Conservation (phyloP, 1,140 invertebrate species). For the Trinorchestia longiramus region DNA sequence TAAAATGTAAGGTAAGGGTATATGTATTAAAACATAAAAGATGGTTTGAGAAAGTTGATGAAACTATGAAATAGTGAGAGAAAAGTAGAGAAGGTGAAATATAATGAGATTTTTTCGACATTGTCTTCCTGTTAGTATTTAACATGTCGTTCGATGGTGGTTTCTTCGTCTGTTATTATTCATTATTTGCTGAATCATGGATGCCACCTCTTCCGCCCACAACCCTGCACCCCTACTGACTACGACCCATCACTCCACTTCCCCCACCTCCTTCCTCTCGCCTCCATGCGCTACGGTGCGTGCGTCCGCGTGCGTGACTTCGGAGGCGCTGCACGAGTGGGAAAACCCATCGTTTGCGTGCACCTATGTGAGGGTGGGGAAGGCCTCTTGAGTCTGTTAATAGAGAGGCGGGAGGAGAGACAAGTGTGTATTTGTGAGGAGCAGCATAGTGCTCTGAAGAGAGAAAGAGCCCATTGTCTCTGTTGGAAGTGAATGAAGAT, state of each 20-base stretch:
- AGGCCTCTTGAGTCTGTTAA: neutral
- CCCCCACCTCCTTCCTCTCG: neutral
- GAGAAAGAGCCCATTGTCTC: neutral
- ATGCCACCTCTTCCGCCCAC: neutral
- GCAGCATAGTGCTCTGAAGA: neutral
- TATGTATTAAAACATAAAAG: no score
- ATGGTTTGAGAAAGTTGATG: no score
- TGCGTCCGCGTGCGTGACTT: slow-evolving; percentile 21
- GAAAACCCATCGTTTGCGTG: neutral
- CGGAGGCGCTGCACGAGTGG: neutral
- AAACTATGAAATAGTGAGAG: no score
- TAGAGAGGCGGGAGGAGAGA: neutral
- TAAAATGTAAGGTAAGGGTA: no score
- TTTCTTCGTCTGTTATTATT: no score
- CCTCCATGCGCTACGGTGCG: neutral
- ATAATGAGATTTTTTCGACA: neutral
- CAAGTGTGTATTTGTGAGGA: neutral
- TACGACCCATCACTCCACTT: neutral
- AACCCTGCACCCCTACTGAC: neutral
- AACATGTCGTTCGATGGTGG: no score
- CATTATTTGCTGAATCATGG: neutral
- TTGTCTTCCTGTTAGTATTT: no score
- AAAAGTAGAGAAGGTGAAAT: neutral
- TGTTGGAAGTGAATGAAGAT: neutral
- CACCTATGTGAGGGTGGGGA: neutral